Base-by-base conservation (phyloP, 1,140 invertebrate genomes). In the Asbolus verrucosus region DNA sequence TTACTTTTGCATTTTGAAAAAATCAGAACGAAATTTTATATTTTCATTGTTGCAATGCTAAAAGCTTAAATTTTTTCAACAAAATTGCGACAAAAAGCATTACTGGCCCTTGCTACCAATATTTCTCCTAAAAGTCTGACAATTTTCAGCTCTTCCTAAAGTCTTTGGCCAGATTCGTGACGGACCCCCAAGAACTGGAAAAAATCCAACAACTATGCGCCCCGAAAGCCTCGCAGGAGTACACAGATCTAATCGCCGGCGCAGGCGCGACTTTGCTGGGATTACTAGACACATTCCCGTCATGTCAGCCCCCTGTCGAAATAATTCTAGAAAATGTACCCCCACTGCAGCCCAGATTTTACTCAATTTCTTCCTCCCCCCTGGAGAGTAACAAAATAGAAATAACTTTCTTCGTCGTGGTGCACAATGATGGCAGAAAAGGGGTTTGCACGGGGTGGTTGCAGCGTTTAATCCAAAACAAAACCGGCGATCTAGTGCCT, bases 311-410 rank as follows among this genome's bases (percentile, higher is more conserved):
- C 6, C 83, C 88, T 15, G 75, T 92, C 14, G 85, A 87, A 72
- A 70, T 86, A 39, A 75, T 94, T 30, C 81, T 93, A 59, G 90
- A 94, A 78, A 82, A 94, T 76, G 82, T 95, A 46, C 89, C 91
- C 1, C 84, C 87, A 15, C 82, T 95, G 9, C 81, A 90, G 39
- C 91, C 94, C 4, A 82, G 94, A 65, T 87, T 91, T 13, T 95
- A 94, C 82, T 94, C 93, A 1, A 91, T 94, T 72, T 87, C 89
- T 3, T 93, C 90, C 61, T 91, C 88, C 70, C 84, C 85, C 4
- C 73, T 86, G 38, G 75, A n/a, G n/a, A n/a, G 77, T 50, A 69
- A 82, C 38, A 71, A 79, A 24, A 71, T 93, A 6, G 85, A 85
- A 67, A 87, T 94, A 73, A 88, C 88, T 31, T 94, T 93, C 76